Conservation (phyloP, 2,888 invertebrate species). For the Pinctada fucata region DNA sequence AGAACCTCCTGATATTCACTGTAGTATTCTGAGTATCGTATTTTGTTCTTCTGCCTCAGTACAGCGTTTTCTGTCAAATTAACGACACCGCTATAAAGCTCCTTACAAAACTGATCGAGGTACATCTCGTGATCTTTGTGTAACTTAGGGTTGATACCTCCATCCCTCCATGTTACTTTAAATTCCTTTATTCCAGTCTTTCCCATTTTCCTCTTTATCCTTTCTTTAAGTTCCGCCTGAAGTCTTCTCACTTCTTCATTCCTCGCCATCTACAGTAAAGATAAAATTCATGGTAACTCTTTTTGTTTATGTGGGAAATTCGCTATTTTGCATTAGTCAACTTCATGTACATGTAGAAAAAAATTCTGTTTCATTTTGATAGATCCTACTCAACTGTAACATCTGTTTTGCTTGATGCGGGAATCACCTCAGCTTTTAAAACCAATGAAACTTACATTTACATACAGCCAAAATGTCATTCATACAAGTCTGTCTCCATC, state of each 20-base stretch:
- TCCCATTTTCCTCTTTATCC: slow-evolving; percentile 28
- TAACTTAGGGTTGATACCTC: slow-evolving; percentile 58
- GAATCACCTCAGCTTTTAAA: no score
- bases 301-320: no score
- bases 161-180: slow-evolving; percentile 53
- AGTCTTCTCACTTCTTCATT: slow-evolving; percentile 51
- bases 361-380: no score
- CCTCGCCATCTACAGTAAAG: slow-evolving; percentile 45
- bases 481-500: no score
- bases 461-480: no score
- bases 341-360: no score
- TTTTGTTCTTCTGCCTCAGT: slow-evolving; percentile 44
- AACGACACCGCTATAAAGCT: slow-evolving; percentile 57
- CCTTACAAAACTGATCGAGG: slow-evolving; percentile 58
- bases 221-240: slow-evolving; percentile 11
- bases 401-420: no score
- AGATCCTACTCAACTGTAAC: no score
- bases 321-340: no score
- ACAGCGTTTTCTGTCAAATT: slow-evolving; percentile 54
- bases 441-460: no score
- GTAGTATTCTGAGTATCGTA: slow-evolving; percentile 62
- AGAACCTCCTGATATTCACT: slow-evolving; percentile 64
- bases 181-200: slow-evolving; percentile 41
- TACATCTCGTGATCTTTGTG: slow-evolving; percentile 59
- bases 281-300: background rate